Percentiles rank a stretch among this genome's conserved stretches.
Evolutionary conservation across 2,113 vertebrate species (phyloP).

Genomic region (Perca fluviatilis): DNA sequence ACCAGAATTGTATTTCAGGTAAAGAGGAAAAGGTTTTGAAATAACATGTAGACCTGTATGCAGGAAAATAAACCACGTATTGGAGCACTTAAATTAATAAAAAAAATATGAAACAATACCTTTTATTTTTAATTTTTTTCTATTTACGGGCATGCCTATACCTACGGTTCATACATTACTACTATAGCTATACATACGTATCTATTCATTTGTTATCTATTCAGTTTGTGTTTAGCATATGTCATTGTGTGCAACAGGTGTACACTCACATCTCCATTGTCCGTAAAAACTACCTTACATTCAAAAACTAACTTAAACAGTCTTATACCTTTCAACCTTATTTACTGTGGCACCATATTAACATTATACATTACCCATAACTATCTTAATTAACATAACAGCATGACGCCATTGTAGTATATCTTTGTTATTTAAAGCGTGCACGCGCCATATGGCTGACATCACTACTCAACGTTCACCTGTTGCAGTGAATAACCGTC

Average conservation of each 20-base stretch:
- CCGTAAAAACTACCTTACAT: neutral
- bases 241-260: slow-evolving; percentile 20
- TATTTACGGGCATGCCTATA: neutral
- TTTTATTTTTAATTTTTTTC: neutral
- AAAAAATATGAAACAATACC: neutral
- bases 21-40: neutral
- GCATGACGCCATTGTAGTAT: neutral
- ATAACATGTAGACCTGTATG: too few species aligned
- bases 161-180: neutral
- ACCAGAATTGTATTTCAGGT: neutral
- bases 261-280: neutral
- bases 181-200: neutral
- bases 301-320: neutral
- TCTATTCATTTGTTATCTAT: too few species aligned
- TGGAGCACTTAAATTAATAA: neutral
- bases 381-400: too few species aligned
- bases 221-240: neutral
- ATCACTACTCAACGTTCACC: slow-evolving; percentile 1
- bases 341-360: neutral
- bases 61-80: too few species aligned
- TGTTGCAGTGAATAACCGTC: slow-evolving; percentile 18
- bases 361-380: fast-evolving
- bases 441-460: slow-evolving; percentile 53
- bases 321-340: neutral
- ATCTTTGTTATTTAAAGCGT: neutral